Conservation (phyloP, 2,797 vertebrate species). For the Leucoraja ocellata region DNA sequence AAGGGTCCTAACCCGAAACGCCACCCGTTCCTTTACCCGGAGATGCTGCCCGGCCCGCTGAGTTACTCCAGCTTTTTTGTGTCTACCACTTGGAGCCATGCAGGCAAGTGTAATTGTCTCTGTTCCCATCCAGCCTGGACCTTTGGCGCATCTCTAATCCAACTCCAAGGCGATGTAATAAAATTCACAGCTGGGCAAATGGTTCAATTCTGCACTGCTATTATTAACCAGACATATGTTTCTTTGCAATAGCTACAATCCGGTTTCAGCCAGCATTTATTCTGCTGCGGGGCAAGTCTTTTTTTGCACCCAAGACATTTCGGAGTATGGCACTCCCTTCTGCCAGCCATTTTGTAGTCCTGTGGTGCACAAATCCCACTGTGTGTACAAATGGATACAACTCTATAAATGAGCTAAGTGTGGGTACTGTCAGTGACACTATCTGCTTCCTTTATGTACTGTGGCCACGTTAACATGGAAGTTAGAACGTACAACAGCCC, state of each 20-base stretch:
- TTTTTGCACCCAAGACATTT: background rate
- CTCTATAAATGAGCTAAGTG: background rate
- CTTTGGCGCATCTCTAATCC: background rate
- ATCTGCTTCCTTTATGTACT: background rate
- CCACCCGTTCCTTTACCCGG: no score
- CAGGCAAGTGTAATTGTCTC: background rate
- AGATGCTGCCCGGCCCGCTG: no score
- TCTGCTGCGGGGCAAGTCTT: background rate
- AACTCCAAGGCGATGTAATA: constrained; percentile 9
- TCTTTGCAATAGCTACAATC: background rate
- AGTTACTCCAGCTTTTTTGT: no score
- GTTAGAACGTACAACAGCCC: no score
- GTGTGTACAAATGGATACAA: background rate
- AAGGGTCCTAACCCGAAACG: no score
- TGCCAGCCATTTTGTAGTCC: background rate
- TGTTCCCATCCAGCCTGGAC: background rate
- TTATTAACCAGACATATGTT: constrained; percentile 25
- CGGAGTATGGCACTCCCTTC: background rate
- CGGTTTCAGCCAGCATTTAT: constrained; percentile 5
- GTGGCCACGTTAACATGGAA: no score
- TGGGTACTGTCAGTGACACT: background rate
- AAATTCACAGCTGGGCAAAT: constrained; percentile 11
- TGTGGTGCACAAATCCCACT: background rate
- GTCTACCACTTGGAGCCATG: no score
- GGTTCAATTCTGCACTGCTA: constrained; percentile 7